Conservation (phyloP, 2,888 invertebrate species). For the Heterodera filipjevi region DNA sequence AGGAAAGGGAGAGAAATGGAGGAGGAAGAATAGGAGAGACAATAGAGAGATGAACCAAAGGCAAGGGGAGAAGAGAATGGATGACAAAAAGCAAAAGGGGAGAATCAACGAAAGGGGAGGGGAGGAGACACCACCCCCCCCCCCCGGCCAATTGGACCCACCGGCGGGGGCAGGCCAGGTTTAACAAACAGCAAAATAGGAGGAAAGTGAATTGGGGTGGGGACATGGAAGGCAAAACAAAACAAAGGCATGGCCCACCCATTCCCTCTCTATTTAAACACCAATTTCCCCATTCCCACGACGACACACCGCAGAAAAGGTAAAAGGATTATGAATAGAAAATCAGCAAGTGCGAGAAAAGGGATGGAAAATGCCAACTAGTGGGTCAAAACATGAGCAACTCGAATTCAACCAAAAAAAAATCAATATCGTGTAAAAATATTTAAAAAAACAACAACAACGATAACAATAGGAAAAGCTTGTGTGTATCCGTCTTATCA, state of each 20-base stretch:
- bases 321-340: neutral
- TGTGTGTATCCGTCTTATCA: neutral
- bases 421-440: neutral
- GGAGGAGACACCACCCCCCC: neutral
- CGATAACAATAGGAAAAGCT: neutral
- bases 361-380: no score
- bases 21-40: neutral
- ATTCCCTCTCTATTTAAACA: neutral
- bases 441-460: neutral
- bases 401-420: no score
- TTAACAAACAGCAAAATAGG: neutral
- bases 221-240: neutral
- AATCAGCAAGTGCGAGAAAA: no score
- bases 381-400: no score
- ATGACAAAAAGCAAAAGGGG: neutral
- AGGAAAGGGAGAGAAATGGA: neutral
- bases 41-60: neutral
- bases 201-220: no score
- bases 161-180: neutral
- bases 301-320: neutral
- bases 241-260: neutral
- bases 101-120: neutral
- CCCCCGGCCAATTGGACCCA: neutral
- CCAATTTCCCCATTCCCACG: neutral
- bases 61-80: neutral